phyloP scores from a whole-genome alignment of 2,113 vertebrate species.

The Rhodinocichla rosea region DNA sequence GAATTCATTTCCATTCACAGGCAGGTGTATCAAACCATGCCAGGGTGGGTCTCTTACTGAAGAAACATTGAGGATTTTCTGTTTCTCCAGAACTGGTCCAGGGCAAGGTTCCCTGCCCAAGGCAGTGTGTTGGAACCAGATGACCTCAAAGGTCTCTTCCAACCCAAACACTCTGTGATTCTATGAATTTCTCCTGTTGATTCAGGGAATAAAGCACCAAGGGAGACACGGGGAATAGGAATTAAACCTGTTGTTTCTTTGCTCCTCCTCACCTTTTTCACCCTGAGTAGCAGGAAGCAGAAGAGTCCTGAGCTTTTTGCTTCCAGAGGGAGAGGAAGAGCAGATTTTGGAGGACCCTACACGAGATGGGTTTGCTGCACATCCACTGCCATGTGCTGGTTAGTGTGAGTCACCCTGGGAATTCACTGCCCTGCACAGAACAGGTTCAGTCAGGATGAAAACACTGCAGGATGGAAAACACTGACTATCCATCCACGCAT shows the following conservation, averaged over 20 bases:
- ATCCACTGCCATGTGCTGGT: background rate
- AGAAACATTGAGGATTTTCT: background rate
- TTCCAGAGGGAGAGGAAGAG: background rate
- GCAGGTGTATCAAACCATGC: background rate
- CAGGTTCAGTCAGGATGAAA: background rate
- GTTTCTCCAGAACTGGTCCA: background rate
- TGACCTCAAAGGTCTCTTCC: background rate
- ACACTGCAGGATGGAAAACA: background rate
- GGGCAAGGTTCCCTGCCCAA: background rate
- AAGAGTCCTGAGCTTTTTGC: background rate
- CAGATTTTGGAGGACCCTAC: background rate
- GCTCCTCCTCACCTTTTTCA: background rate
- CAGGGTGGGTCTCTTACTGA: background rate
- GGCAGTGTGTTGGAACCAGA: background rate
- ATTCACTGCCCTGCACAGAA: background rate
- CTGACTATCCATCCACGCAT: accelerated
- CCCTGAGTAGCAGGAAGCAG: background rate
- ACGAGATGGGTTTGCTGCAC: background rate
- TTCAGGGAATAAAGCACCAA: background rate
- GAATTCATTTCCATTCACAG: background rate
- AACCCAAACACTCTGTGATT: background rate
- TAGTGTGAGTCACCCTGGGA: background rate
- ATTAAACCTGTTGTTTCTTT: background rate
- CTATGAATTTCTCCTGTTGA: background rate
- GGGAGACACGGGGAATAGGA: background rate